Evolutionary conservation across 2,888 invertebrate genomes (phyloP).

Genomic region (Drosophila robusta): DNA sequence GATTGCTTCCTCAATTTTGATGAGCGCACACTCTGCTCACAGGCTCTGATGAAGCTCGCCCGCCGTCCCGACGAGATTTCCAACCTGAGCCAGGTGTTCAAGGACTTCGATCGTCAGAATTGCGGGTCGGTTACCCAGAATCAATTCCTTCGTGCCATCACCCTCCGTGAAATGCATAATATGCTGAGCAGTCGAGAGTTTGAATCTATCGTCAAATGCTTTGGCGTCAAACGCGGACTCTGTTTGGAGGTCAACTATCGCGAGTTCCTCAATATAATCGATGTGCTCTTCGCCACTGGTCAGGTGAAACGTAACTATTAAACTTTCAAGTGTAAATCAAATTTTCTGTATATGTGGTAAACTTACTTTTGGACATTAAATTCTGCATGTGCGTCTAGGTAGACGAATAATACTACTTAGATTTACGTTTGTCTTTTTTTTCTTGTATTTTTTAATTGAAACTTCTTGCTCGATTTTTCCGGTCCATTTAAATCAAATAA

Average conservation of each 20-base stretch:
- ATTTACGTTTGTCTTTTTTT: constrained; percentile 11
- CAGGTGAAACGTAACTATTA: constrained; percentile 83
- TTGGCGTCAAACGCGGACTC: constrained; percentile 88
- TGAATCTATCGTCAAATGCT: constrained; percentile 90
- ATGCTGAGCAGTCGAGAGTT: constrained; percentile 89
- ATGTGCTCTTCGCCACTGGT: constrained; percentile 87
- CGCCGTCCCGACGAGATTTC: constrained; percentile 88
- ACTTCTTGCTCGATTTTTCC: constrained; percentile 27
- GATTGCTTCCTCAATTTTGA: constrained; percentile 90
- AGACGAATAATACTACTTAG: constrained; percentile 16
- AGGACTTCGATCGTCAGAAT: constrained; percentile 89
- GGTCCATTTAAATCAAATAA: constrained; percentile 21
- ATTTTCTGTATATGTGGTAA: constrained; percentile 38
- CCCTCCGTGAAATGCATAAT: constrained; percentile 88
- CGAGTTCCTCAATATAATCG: constrained; percentile 89
- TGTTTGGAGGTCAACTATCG: constrained; percentile 89
- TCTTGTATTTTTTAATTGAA: constrained; percentile 44
- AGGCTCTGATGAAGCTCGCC: constrained; percentile 89
- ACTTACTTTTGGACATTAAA: constrained; percentile 8
- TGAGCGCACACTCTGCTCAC: constrained; percentile 88
- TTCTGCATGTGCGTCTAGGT: constrained; percentile 12
- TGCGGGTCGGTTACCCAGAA: constrained; percentile 89
- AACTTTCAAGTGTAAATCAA: constrained; percentile 4
- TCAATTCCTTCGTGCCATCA: constrained; percentile 88
- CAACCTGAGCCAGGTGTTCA: constrained; percentile 89